Evolutionary conservation across 2,113 vertebrate genomes (phyloP).

Genomic region (Sebastes fasciatus): DNA sequence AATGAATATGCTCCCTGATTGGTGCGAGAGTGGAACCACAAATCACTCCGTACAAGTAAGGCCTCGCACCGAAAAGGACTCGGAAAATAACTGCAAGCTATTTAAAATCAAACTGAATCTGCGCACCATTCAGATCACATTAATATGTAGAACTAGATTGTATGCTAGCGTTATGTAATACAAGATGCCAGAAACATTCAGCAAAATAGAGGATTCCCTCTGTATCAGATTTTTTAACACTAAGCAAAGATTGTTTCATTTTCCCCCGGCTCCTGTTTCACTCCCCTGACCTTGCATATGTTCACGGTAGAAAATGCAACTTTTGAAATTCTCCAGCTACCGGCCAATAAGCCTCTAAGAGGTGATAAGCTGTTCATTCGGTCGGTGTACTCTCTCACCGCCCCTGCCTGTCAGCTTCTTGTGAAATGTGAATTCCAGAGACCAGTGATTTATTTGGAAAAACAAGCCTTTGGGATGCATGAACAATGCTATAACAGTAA

Average conservation of each 20-base stretch:
- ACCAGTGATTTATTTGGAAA: not conserved
- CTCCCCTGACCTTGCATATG: constrained; percentile 50
- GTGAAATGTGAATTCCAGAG: constrained; percentile 2
- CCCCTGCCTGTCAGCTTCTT: not conserved
- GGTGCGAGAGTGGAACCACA: constrained; percentile 49
- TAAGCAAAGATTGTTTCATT: constrained; percentile 27
- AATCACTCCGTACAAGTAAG: constrained; percentile 39
- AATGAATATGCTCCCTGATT: constrained; percentile 72
- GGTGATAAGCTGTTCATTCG: not conserved
- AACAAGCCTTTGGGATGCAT: not conserved
- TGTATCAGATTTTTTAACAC: constrained; percentile 13
- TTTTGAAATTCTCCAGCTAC: constrained; percentile 6
- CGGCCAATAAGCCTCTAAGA: not conserved
- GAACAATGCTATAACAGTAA: constrained; percentile 4
- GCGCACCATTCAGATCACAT: not conserved
- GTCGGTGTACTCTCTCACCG: not conserved
- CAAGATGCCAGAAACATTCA: not conserved
- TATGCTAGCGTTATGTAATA: not conserved
- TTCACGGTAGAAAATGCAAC: constrained; percentile 14
- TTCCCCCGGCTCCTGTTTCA: not conserved
- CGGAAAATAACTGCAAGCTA: not conserved
- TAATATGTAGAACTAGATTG: not conserved
- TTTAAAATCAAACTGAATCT: not conserved
- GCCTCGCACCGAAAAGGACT: not conserved
- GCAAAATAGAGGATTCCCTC: not conserved